Conservation (phyloP, 2,888 invertebrate species). For the Limenitis camilla region DNA sequence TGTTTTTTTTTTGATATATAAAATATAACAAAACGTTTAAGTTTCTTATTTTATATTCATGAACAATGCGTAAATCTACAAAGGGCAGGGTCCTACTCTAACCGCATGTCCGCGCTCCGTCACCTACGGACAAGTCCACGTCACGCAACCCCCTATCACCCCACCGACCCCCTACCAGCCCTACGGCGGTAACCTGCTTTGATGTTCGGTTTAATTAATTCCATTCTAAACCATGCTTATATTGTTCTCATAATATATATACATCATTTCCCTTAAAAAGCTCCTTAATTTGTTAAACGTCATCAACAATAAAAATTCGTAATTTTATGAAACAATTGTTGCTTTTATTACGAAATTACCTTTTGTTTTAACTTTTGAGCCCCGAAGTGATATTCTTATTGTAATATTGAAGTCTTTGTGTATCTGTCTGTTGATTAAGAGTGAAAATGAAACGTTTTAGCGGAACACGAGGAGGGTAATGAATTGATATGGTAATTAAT, state of each 20-base stretch:
- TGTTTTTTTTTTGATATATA: too few species aligned
- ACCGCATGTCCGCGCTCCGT: conserved; percentile 5
- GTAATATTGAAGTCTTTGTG: too few species aligned
- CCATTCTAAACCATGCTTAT: conserved; percentile 8
- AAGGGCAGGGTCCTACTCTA: not conserved
- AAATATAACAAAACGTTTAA: not conserved
- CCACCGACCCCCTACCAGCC: not conserved
- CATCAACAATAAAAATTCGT: not conserved
- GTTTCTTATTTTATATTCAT: not conserved
- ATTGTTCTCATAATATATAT: conserved; percentile 1
- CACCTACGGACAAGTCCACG: conserved; percentile 2
- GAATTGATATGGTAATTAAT: conserved; percentile 14
- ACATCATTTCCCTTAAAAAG: not conserved
- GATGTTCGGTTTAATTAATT: conserved; percentile 14
- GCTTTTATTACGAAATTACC: not conserved
- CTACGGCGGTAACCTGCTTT: conserved; percentile 1
- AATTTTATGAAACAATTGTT: not conserved
- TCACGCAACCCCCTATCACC: not conserved
- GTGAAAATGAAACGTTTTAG: not conserved
- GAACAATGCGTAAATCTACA: not conserved
- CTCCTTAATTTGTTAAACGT: not conserved
- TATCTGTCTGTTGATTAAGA: too few species aligned
- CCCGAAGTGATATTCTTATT: too few species aligned
- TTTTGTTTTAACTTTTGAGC: not conserved
- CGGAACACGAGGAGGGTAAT: conserved; percentile 4